Conservation (phyloP, 2,888 invertebrate genomes). For the Heliconius sara region DNA sequence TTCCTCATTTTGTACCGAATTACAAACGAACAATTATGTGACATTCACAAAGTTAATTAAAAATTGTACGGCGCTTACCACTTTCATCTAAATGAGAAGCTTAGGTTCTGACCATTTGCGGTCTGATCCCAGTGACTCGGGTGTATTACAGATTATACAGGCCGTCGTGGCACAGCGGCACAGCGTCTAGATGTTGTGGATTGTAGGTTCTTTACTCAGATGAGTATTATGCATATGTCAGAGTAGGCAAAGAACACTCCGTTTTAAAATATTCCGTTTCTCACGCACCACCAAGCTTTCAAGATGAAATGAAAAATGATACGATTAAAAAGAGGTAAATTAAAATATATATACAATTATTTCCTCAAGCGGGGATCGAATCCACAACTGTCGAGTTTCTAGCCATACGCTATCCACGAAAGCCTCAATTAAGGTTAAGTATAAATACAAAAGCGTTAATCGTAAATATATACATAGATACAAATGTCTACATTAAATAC, state of each 20-base stretch:
- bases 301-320: too few relatives aligned
- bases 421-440: not conserved
- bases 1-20: too few relatives aligned
- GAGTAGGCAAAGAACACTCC: too few relatives aligned
- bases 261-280: too few relatives aligned
- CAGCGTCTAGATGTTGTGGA: too few relatives aligned
- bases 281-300: too few relatives aligned
- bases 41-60: constrained; percentile 36
- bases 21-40: constrained; percentile 18
- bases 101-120: constrained; percentile 18
- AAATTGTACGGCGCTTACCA: constrained; percentile 18
- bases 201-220: too few relatives aligned
- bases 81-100: constrained; percentile 29
- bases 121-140: constrained; percentile 5
- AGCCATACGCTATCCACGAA: too few relatives aligned
- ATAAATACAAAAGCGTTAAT: not conserved
- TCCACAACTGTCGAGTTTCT: not conserved
- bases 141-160: not conserved
- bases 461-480: not conserved
- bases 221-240: too few relatives aligned
- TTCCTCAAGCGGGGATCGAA: not conserved
- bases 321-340: too few relatives aligned
- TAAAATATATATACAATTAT: not conserved
- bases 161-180: too few relatives aligned
- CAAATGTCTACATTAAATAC: too few relatives aligned